These are phyloP conservation scores for Diglossa cyanea DNA, from an alignment of 2,797 vertebrate species.

Conservation along the genomic window DNA sequence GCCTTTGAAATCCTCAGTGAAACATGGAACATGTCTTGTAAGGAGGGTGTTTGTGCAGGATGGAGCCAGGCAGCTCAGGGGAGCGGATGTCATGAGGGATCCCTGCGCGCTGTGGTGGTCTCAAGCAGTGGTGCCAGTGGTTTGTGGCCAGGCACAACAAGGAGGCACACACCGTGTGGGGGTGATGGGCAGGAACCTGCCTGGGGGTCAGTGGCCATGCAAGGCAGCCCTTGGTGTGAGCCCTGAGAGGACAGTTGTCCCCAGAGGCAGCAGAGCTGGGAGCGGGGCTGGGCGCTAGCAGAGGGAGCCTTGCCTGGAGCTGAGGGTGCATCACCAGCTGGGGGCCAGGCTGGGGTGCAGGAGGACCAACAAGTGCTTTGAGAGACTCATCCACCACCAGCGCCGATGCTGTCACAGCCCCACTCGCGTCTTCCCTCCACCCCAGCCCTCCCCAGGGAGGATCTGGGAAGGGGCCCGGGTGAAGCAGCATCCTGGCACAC, in stretches of 20 bases:
- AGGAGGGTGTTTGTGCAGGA: neutral
- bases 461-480: neutral
- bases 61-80: neutral
- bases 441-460: neutral
- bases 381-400: neutral
- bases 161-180: fast-evolving
- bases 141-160: neutral
- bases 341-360: neutral
- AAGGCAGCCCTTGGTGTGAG: neutral
- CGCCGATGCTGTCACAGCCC: neutral
- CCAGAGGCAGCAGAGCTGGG: neutral
- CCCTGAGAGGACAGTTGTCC: neutral
- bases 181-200: neutral
- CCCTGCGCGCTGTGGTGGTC: neutral
- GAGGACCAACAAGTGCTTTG: neutral
- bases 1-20: neutral
- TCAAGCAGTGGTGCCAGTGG: fast-evolving
- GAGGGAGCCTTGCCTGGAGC: neutral
- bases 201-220: neutral
- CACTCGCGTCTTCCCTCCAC: neutral
- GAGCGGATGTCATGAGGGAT: fast-evolving
- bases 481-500: neutral
- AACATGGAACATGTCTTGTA: neutral
- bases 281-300: neutral
- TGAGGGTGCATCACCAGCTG: fast-evolving